Base-by-base conservation (phyloP, 2,888 invertebrate species). In the Cataglyphis livida region DNA sequence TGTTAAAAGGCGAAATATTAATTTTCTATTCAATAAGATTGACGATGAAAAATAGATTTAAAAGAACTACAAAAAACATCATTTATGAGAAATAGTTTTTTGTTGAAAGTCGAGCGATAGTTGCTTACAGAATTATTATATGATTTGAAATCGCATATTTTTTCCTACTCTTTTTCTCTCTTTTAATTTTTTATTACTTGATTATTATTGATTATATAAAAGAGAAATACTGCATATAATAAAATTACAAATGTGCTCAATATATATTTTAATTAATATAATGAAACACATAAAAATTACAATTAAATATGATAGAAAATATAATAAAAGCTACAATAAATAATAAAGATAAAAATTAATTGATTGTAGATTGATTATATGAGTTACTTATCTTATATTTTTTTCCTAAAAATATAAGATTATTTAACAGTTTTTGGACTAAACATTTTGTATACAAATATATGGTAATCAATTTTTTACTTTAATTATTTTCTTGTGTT, bases 1-100 rank as follows among this genome's bases (percentile, higher is more conserved):
- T 51, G n/a, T 76, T 59, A 44, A 70, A 35, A 79, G 12, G 21
- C 3, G 9, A n/a, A 21, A 21, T 51, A 51, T 68, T 70, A 57
- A 70, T 70, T 78, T 71, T 71, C 2, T 6, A 35, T 21, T 12
- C 21, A 15, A 59, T 12, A 21, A 71, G 44, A 59, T 21, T 32
- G 5, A 57, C 32, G 21, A 18, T 35, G 6, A 70, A 70, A 59
- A 57, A 44, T 7, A 59, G 32, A 79, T 35, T 44, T 12, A 65
- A 7, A 15, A 35, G 12, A 51, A 75, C 25, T 41, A 71, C 15
- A 44, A 21, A 54, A 70, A 35, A 44, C 1, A 59, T 32, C n/a
- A 25, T 71, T 48, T 79, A 71, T 68, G 9, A 41, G 21, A 59
- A 59, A 21, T 21, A 41, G 12, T 25, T 0, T 18, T 71, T 71